Conservation (phyloP, 2,113 vertebrate species). For the Xiphias gladius region DNA sequence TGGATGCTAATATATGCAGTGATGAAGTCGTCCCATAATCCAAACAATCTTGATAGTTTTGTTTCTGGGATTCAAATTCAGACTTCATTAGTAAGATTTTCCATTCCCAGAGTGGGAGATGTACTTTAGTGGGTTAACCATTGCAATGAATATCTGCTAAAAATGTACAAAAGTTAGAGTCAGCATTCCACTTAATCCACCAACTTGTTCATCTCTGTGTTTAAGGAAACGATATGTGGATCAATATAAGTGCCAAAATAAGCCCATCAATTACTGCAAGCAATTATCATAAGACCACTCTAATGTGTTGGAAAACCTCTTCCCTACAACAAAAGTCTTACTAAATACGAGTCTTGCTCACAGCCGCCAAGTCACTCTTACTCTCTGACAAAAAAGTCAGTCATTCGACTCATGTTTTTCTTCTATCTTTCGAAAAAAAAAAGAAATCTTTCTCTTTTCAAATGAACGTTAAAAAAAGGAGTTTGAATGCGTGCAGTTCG, state of each 20-base stretch:
- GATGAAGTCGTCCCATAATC: background rate
- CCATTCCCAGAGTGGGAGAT: background rate
- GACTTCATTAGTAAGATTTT: background rate
- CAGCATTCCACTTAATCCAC: constrained; percentile 1
- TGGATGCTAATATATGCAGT: background rate
- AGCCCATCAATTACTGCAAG: background rate
- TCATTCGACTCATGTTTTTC: constrained; percentile 76
- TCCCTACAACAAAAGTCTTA: constrained; percentile 18
- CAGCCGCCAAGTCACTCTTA: constrained; percentile 60
- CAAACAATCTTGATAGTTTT: background rate
- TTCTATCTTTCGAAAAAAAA: constrained; percentile 68
- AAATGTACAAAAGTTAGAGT: constrained; percentile 2
- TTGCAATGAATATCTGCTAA: constrained; percentile 9
- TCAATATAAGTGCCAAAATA: constrained; percentile 1
- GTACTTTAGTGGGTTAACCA: no score
- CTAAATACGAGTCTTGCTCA: constrained; percentile 36
- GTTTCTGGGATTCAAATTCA: background rate
- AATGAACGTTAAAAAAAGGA: constrained; percentile 39
- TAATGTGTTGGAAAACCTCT: constrained; percentile 41
- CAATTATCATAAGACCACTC: constrained; percentile 33
- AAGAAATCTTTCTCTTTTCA: constrained; percentile 68
- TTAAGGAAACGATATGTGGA: constrained; percentile 12
- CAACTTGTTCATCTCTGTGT: background rate
- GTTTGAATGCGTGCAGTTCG: constrained; percentile 77
- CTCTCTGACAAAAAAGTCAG: constrained; percentile 81